phyloP scores from a whole-genome alignment of 2,888 invertebrate genomes.

The Luperina testacea region DNA sequence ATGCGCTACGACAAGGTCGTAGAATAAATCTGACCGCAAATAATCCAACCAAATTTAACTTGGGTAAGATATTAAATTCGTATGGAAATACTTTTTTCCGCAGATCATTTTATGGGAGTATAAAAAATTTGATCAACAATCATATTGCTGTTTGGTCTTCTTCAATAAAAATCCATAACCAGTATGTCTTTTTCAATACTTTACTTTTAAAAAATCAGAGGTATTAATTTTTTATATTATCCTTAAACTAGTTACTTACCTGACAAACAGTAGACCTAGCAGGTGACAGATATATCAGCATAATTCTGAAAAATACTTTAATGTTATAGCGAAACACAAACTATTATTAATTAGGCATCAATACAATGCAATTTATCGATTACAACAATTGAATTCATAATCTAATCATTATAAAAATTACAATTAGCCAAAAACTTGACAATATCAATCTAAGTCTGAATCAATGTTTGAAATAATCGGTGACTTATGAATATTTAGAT shows the following conservation, averaged over 20 bases:
- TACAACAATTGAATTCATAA: background rate
- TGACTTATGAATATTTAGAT: constrained; percentile 17
- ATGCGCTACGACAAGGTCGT: constrained; percentile 5
- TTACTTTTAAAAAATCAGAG: background rate
- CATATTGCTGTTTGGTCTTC: background rate
- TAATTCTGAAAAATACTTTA: too few relatives aligned
- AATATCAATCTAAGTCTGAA: constrained; percentile 1
- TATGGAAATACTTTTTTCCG: background rate
- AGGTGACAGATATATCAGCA: too few relatives aligned
- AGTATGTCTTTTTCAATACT: too few relatives aligned
- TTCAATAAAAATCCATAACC: background rate
- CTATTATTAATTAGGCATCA: too few relatives aligned
- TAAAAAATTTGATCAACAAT: background rate
- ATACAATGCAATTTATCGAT: background rate
- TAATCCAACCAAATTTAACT: background rate
- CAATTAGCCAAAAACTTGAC: background rate
- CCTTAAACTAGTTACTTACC: background rate
- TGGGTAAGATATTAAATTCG: background rate
- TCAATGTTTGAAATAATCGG: constrained; percentile 10
- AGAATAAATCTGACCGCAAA: background rate
- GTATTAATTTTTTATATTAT: too few relatives aligned
- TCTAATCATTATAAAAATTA: background rate
- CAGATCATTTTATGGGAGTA: too few relatives aligned
- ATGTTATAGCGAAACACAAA: too few relatives aligned
- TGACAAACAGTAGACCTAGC: too few relatives aligned